phyloP scores from a whole-genome alignment of 2,888 invertebrate species.

The Synergus laeviventris region DNA sequence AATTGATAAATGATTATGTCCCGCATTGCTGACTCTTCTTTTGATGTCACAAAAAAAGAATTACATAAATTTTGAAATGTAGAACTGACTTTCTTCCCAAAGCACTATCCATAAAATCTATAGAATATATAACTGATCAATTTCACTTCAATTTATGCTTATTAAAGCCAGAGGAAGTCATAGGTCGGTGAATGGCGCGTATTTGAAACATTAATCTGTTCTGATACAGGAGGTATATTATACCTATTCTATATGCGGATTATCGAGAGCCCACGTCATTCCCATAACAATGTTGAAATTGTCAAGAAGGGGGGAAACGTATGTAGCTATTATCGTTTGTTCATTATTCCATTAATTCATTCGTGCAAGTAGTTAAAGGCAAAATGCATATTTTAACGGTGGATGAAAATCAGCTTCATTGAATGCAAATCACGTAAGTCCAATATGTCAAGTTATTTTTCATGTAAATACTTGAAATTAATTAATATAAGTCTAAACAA shows the following conservation, averaged over 20 bases:
- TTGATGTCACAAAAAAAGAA: too few relatives aligned
- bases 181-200: constrained; percentile 6
- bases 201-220: constrained; percentile 26
- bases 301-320: not conserved
- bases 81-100: too few relatives aligned
- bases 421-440: not conserved
- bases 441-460: not conserved
- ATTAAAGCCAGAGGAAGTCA: constrained; percentile 1
- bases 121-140: constrained; percentile 3
- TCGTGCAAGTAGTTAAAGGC: not conserved
- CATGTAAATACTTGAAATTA: not conserved
- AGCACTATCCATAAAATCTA: not conserved
- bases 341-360: constrained; percentile 6
- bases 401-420: not conserved
- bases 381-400: not conserved
- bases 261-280: constrained; percentile 14
- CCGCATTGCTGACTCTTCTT: not conserved
- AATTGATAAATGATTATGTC: constrained; percentile 28
- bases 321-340: not conserved
- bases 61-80: too few relatives aligned
- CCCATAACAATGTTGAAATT: constrained; percentile 23
- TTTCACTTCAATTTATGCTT: not conserved
- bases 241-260: constrained; percentile 8
- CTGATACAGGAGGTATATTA: constrained; percentile 8
- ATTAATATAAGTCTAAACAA: not conserved